Conservation (phyloP, 2,888 invertebrate species). For the Noctua pronuba region DNA sequence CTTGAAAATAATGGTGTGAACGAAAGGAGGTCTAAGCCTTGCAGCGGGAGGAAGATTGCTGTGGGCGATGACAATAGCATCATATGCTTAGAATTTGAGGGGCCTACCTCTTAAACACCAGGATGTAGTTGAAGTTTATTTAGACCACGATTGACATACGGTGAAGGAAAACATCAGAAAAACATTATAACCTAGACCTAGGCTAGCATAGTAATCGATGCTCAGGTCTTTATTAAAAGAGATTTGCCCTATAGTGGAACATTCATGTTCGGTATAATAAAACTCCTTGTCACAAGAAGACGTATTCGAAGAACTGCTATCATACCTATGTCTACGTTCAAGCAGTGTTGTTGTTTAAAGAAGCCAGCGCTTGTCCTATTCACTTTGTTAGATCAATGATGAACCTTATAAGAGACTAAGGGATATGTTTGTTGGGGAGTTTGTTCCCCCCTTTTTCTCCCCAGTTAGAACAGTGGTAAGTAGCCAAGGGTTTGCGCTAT, state of each 20-base stretch:
- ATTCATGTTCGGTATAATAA: not conserved
- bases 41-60: not conserved
- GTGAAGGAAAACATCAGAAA: not conserved
- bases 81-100: not conserved
- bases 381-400: not conserved
- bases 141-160: not conserved
- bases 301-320: not conserved
- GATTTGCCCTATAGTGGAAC: not conserved
- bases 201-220: not conserved
- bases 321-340: not conserved
- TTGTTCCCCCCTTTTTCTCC: not conserved
- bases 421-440: not conserved
- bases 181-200: no score
- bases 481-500: not conserved
- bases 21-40: not conserved
- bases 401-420: not conserved
- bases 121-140: not conserved
- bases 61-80: not conserved
- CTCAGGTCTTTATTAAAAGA: not conserved
- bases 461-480: not conserved
- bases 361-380: not conserved
- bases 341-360: not conserved
- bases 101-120: not conserved
- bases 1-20: not conserved
- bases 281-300: not conserved